phyloP scores from a whole-genome alignment of 2,797 vertebrate species.

The Xenopus petersii region DNA sequence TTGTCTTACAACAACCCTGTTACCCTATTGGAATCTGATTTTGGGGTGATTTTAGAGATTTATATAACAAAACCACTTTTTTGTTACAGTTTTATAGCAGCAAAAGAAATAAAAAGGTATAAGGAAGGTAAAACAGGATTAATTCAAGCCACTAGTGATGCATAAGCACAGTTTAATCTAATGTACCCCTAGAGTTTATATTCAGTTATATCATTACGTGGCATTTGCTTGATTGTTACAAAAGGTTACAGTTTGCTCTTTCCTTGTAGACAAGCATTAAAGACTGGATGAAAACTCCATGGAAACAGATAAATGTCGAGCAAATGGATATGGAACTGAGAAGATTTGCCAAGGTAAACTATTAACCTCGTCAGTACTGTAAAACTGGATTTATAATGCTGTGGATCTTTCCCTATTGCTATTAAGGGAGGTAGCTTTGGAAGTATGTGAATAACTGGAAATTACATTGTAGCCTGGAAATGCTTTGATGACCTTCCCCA shows the following conservation, averaged over 20 bases:
- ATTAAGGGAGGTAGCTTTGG: too few relatives aligned
- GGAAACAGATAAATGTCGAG: slow-evolving; percentile 86
- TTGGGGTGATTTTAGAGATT: too few relatives aligned
- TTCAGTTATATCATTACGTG: slow-evolving; percentile 11
- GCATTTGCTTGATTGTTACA: slow-evolving; percentile 9
- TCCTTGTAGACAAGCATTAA: slow-evolving; percentile 73
- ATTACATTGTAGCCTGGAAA: too few relatives aligned
- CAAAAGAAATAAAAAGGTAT: slow-evolving; percentile 16
- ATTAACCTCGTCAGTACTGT: slow-evolving; percentile 24
- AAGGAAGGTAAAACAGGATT: slow-evolving; percentile 19
- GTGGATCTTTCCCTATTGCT: too few relatives aligned
- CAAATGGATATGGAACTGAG: slow-evolving; percentile 83
- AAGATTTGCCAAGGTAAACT: slow-evolving; percentile 76
- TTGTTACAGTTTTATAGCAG: too few relatives aligned
- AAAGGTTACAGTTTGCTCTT: slow-evolving; percentile 14
- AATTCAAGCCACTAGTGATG: slow-evolving; percentile 12
- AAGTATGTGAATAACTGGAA: too few relatives aligned
- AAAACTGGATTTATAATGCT: too few relatives aligned
- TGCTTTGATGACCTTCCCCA: too few relatives aligned
- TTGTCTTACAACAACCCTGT: too few relatives aligned
- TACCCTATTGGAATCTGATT: too few relatives aligned
- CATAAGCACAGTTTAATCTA: slow-evolving; percentile 6
- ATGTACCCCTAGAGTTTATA: slow-evolving; percentile 4
- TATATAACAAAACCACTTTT: too few relatives aligned
- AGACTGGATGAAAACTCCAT: slow-evolving; percentile 80